These are phyloP conservation scores for Phenganax stokvisi DNA, from an alignment of 92 coral and sea anemone species.

Conservation along the genomic window DNA sequence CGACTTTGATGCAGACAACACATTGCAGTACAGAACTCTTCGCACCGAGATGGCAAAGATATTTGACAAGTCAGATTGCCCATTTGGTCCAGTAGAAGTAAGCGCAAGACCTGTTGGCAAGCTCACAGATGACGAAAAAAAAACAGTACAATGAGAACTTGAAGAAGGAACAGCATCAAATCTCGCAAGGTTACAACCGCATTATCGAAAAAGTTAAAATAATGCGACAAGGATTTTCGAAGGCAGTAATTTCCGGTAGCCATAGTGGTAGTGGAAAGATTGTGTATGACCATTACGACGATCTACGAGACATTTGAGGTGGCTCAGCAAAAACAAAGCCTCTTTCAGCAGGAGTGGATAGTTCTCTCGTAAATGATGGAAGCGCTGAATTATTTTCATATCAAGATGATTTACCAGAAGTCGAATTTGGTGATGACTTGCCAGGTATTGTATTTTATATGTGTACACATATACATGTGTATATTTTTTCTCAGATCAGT, in stretches of 20 bases:
- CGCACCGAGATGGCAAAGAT: no score
- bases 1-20: no score
- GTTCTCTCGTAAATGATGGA: constrained; percentile 33
- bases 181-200: no score
- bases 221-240: no score
- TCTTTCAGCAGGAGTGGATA: constrained; percentile 46
- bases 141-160: no score
- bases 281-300: constrained; percentile 6
- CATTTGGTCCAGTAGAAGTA: no score
- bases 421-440: not conserved
- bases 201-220: no score
- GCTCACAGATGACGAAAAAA: no score
- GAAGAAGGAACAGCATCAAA: no score
- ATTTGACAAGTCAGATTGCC: no score
- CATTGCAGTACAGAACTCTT: no score
- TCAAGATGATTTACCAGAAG: not conserved
- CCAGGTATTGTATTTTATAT: not conserved
- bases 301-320: constrained; percentile 37
- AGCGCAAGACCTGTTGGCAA: no score
- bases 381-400: not conserved
- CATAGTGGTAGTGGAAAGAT: constrained; percentile 52
- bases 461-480: not conserved
- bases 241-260: constrained; percentile 29
- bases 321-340: constrained; percentile 42
- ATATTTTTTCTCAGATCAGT: not conserved